Evolutionary conservation across 2,113 vertebrate species (phyloP).

Genomic region (Sinocyclocheilus anshuiensis): DNA sequence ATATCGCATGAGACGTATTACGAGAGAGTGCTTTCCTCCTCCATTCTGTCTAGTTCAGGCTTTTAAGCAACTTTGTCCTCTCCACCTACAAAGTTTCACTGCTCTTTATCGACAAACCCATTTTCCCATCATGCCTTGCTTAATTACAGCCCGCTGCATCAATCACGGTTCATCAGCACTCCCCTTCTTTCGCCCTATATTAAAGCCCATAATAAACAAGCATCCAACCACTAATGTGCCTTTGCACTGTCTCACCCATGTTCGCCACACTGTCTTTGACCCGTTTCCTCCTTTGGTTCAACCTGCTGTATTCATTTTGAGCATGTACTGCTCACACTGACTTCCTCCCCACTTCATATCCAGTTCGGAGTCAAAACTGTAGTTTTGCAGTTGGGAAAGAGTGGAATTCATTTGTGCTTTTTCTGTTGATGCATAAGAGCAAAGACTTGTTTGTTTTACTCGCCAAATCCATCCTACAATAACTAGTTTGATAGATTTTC

Average conservation of each 20-base stretch:
- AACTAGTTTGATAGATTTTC: neutral
- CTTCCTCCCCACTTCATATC: slow-evolving; percentile 4
- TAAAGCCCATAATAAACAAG: slow-evolving; percentile 38
- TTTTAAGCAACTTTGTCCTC: neutral
- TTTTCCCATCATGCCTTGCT: slow-evolving; percentile 8
- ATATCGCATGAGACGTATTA: neutral
- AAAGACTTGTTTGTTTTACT: neutral
- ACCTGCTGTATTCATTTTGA: slow-evolving; percentile 68
- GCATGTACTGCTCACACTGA: slow-evolving; percentile 37
- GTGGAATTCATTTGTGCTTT: neutral
- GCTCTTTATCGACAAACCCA: neutral
- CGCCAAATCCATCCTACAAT: neutral
- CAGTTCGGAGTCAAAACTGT: neutral
- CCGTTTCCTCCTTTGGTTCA: slow-evolving; percentile 47
- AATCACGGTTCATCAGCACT: neutral
- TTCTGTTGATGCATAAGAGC: neutral
- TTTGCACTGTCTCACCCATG: slow-evolving; percentile 72
- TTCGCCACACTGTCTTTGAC: slow-evolving; percentile 59
- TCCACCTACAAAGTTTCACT: neutral
- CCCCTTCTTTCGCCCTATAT: neutral
- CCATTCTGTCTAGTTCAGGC: neutral
- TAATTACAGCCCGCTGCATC: neutral
- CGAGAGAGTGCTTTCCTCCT: neutral
- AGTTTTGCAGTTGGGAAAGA: neutral
- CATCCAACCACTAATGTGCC: slow-evolving; percentile 74